Percentiles rank a stretch among this genome's conserved stretches.
phyloP scores from a whole-genome alignment of 2,888 invertebrate genomes.

The Drosophila pseudotalamancana region DNA sequence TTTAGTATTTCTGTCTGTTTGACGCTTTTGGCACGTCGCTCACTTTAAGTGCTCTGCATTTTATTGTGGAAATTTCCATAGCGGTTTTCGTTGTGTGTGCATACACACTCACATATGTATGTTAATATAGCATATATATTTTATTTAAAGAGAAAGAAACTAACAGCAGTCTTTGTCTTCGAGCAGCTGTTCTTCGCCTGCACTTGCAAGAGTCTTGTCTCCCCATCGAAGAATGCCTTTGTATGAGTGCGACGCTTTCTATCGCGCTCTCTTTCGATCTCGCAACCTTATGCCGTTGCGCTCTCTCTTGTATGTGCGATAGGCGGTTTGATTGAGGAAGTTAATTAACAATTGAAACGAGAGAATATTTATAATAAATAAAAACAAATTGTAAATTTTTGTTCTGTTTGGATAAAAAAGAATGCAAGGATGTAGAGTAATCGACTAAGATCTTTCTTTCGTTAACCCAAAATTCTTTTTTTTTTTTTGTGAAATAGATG shows the following conservation, averaged over 20 bases:
- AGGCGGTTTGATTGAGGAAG: slow-evolving; percentile 24
- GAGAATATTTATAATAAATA: not conserved
- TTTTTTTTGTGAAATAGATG: no score
- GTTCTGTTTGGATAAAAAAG: no score
- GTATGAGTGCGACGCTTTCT: slow-evolving; percentile 5
- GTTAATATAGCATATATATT: slow-evolving; percentile 1
- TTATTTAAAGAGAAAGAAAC: slow-evolving; percentile 14
- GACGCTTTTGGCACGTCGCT: slow-evolving; percentile 39
- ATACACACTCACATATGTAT: not conserved
- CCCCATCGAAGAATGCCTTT: slow-evolving; percentile 8
- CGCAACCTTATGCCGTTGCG: slow-evolving; percentile 17
- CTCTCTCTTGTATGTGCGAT: not conserved
- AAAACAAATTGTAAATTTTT: no score
- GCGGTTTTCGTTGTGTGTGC: slow-evolving; percentile 14
- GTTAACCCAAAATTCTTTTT: no score
- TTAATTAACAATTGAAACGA: slow-evolving; percentile 29
- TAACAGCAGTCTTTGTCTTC: slow-evolving; percentile 42
- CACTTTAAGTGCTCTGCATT: slow-evolving; percentile 23
- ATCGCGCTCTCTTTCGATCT: slow-evolving; percentile 13
- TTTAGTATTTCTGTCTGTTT: slow-evolving; percentile 3
- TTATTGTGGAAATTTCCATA: slow-evolving; percentile 43
- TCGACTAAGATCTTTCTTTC: no score
- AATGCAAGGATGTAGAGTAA: no score
- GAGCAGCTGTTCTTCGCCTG: slow-evolving; percentile 39
- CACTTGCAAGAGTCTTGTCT: slow-evolving; percentile 15